Evolutionary conservation across 2,113 vertebrate species (phyloP).

Genomic region (Mandrillus leucophaeus): DNA sequence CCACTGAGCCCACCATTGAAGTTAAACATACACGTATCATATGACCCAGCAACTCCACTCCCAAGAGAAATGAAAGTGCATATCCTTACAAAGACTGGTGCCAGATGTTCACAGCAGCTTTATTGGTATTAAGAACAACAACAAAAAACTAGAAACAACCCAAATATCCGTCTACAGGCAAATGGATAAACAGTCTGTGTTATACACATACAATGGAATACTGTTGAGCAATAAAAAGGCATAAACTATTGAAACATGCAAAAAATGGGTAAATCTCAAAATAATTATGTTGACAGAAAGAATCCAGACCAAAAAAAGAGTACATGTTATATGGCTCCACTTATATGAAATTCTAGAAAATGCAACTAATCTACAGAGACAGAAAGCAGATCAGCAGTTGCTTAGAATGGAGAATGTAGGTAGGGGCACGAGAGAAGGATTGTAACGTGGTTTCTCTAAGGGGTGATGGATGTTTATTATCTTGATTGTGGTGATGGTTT

Average conservation of each 20-base stretch:
- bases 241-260: not conserved
- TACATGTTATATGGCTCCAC: not conserved
- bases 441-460: not conserved
- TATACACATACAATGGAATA: not conserved
- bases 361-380: not conserved
- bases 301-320: not conserved
- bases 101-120: not conserved
- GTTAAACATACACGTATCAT: not conserved
- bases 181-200: not conserved
- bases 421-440: not conserved
- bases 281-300: not conserved
- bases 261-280: not conserved
- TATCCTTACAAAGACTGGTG: not conserved
- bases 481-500: not conserved
- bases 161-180: not conserved
- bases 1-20: not conserved
- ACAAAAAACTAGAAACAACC: not conserved
- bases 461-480: not conserved
- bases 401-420: not conserved
- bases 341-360: not conserved
- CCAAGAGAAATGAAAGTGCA: not conserved
- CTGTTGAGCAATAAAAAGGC: not conserved
- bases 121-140: not conserved
- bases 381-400: not conserved
- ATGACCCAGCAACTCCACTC: not conserved